Conservation (phyloP, 2,888 invertebrate species). For the Melikaiella ostensackeni region DNA sequence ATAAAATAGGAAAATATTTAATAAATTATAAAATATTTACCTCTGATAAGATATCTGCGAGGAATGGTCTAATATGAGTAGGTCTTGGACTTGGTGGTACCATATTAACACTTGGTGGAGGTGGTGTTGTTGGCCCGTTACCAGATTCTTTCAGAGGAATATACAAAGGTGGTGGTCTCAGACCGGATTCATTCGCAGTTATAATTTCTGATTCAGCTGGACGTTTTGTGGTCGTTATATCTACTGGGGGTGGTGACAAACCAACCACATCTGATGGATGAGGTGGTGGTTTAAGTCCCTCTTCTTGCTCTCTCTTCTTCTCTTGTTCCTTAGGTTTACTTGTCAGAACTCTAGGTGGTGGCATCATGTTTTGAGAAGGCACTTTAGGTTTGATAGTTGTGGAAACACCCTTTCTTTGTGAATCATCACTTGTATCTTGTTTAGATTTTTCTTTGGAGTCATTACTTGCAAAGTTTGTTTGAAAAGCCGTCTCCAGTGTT, state of each 20-base stretch:
- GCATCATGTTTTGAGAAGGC: conserved; percentile 70
- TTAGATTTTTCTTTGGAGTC: conserved; percentile 54
- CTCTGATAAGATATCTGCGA: conserved; percentile 72
- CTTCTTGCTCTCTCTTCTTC: conserved; percentile 57
- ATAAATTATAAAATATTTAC: conserved; percentile 52
- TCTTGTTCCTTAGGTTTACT: conserved; percentile 50
- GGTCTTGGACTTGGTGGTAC: conserved; percentile 68
- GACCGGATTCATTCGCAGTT: conserved; percentile 58
- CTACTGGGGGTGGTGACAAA: conserved; percentile 72
- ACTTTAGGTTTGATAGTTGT: conserved; percentile 55
- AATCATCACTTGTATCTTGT: conserved; percentile 45
- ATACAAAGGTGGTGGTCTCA: conserved; percentile 70
- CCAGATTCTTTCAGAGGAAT: conserved; percentile 69
- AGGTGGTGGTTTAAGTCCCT: conserved; percentile 70
- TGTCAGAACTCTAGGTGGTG: conserved; percentile 60
- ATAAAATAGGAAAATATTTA: not conserved
- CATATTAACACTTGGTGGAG: conserved; percentile 67
- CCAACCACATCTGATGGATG: conserved; percentile 70
- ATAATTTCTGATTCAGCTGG: conserved; percentile 61
- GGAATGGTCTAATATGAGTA: conserved; percentile 68
- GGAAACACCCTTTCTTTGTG: conserved; percentile 24
- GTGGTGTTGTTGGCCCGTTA: conserved; percentile 58
- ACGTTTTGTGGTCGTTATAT: conserved; percentile 66
- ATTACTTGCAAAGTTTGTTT: conserved; percentile 66
- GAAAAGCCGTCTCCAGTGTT: conserved; percentile 64